Percentiles rank a stretch among this genome's conserved stretches.
Conservation (phyloP, 2,113 vertebrate genomes). For the Megaceryle maxima region DNA sequence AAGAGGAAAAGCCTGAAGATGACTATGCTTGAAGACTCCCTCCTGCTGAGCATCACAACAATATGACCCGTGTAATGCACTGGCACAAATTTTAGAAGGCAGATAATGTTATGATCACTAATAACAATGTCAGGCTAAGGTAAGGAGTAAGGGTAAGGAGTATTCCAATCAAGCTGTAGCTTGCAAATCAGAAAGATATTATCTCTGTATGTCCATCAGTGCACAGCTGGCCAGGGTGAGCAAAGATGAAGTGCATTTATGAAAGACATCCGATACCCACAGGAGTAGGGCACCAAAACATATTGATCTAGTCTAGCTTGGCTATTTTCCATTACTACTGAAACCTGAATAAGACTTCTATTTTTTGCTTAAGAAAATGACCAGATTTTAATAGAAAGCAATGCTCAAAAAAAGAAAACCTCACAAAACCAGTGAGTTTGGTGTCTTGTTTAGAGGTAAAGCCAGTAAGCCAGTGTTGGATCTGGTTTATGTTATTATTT, state of each 20-base stretch:
- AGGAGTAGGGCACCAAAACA: neutral
- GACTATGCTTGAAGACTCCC: neutral
- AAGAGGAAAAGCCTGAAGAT: neutral
- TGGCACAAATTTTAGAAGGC: neutral
- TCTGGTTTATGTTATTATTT: neutral
- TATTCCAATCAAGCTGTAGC: neutral
- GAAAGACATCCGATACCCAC: neutral
- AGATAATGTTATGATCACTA: neutral
- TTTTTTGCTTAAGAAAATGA: neutral
- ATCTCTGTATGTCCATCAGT: rapidly evolving
- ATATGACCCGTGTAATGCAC: neutral
- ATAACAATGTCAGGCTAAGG: neutral
- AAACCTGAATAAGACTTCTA: neutral
- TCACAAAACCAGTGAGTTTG: neutral
- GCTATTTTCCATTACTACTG: neutral
- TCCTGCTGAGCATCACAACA: neutral
- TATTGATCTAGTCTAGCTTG: neutral
- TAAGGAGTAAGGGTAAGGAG: neutral
- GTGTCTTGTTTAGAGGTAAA: neutral
- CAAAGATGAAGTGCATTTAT: neutral
- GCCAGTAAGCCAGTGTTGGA: neutral
- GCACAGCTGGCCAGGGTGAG: neutral
- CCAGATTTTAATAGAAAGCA: neutral
- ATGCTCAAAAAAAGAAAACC: rapidly evolving
- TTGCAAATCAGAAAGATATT: neutral